Conservation (phyloP, 1,140 invertebrate species). For the Wasmannia auropunctata region DNA sequence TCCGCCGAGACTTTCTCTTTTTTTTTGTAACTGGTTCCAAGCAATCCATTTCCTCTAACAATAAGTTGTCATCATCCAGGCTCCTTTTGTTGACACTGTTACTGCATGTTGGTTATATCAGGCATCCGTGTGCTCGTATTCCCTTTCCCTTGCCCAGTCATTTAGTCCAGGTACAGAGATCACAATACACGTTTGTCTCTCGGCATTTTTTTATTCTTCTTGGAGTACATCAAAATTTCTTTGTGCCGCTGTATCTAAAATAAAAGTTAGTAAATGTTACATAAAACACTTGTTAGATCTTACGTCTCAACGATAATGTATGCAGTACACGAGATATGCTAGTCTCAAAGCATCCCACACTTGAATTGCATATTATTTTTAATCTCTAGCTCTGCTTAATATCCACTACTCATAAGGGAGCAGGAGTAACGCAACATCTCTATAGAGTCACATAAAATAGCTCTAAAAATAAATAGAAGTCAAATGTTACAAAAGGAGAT, state of each 20-base stretch:
- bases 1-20: constrained; percentile 70
- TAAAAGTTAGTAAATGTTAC: constrained; percentile 18
- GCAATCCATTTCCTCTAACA: constrained; percentile 77
- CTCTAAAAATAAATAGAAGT: constrained; percentile 28
- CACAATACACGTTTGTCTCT: constrained; percentile 91
- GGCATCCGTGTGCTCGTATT: constrained; percentile 75
- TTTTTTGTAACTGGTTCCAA: constrained; percentile 72
- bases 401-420: constrained; percentile 60
- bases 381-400: constrained; percentile 73
- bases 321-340: constrained; percentile 81
- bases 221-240: constrained; percentile 87
- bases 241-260: constrained; percentile 86
- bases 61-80: constrained; percentile 72
- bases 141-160: constrained; percentile 90
- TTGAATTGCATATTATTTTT: constrained; percentile 79
- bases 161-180: constrained; percentile 94
- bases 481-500: not conserved
- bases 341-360: constrained; percentile 81
- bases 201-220: constrained; percentile 88
- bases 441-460: constrained; percentile 46
- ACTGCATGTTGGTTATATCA: constrained; percentile 67
- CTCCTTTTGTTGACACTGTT: constrained; percentile 77
- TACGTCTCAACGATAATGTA: constrained; percentile 66
- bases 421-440: not conserved
- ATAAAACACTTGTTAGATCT: too few relatives aligned